Percentiles rank a stretch among this genome's conserved stretches.
phyloP scores from a whole-genome alignment of 2,888 invertebrate species.

The Acholoe squamosa region DNA sequence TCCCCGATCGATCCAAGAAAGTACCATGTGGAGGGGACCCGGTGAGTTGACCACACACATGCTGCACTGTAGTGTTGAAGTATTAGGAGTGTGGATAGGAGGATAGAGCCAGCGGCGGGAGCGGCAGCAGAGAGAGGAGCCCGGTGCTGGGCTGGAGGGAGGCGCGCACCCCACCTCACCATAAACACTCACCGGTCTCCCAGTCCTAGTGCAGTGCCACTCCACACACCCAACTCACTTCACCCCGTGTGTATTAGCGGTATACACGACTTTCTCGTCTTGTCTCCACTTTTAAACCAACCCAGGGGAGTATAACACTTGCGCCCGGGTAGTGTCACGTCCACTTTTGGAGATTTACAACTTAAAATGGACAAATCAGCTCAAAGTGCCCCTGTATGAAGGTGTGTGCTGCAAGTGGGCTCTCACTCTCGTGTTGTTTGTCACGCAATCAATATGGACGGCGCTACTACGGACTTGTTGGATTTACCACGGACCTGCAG shows the following conservation, averaged over 20 bases:
- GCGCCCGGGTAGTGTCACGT: too few species aligned
- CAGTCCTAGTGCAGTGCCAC: neutral
- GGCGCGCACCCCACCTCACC: neutral
- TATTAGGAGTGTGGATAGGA: too few species aligned
- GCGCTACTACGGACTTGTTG: neutral
- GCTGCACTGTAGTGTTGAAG: neutral
- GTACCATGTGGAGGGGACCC: neutral
- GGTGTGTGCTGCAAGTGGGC: neutral
- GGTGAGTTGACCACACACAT: slow-evolving; percentile 12
- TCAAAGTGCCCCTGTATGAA: neutral
- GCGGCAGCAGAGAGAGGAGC: neutral
- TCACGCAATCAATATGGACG: slow-evolving; percentile 27
- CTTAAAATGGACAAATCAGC: neutral
- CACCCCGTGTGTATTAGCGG: neutral
- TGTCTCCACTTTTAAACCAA: too few species aligned
- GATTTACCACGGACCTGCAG: neutral
- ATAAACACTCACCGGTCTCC: neutral
- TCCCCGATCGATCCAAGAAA: neutral
- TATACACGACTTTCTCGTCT: too few species aligned
- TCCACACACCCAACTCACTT: neutral
- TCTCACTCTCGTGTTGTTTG: neutral
- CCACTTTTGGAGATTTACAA: too few species aligned
- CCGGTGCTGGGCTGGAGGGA: neutral
- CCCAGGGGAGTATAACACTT: too few species aligned
- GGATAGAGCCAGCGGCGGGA: neutral